Evolutionary conservation across 2,113 vertebrate genomes (phyloP), one percentile per base, ranked within the genome.

Genomic region (Corythoichthys haematopterus): DNA sequence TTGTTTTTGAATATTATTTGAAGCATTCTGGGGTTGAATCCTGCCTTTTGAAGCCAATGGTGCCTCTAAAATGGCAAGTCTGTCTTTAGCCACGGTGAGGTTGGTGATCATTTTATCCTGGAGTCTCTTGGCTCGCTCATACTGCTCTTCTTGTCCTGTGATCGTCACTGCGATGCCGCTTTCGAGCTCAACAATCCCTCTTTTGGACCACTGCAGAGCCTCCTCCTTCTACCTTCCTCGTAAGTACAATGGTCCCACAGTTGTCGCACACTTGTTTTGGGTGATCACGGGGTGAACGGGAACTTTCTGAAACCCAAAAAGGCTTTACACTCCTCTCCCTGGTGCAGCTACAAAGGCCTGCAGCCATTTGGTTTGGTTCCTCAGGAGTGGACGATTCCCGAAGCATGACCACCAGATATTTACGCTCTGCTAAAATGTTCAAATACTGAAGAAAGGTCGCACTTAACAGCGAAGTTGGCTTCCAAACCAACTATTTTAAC

Each of bases 171-270:
- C 90, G 76, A 98, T 96, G 65, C 96, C 96, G 90, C 88, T 94
- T 70, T 97, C 92, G 48, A 98, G 92, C 84, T 94, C 94, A 86
- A 93, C 88, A 79, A 98, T 95, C 60, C 96, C 96, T 64, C 93
- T 96, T 86, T 94, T 95, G 89, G 98, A 98, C 94, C 94, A 97
- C 90, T 93, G 90, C 66, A 95, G 93, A 84, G 95, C 96, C 90
- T 95, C 93, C 48, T 95, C 93, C 89, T 96, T 98, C 48, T 93
- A 93, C 82, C 93, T 28, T 28, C 20, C 20, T 28, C 20, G 20
- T 28, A 28, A 28, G 20, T 28, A 28, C 20, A 28, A 28, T 28
- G 20, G 20, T 28, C 20, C 20, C 20, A 28, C 20, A 28, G 20
- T 28, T 28, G 20, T 28, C 20, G 20, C 20, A 28, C 20, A 28